These are phyloP conservation scores for Bursaphelenchus mucronatus DNA, from an alignment of 1,140 invertebrate genomes.

Conservation along the genomic window DNA sequence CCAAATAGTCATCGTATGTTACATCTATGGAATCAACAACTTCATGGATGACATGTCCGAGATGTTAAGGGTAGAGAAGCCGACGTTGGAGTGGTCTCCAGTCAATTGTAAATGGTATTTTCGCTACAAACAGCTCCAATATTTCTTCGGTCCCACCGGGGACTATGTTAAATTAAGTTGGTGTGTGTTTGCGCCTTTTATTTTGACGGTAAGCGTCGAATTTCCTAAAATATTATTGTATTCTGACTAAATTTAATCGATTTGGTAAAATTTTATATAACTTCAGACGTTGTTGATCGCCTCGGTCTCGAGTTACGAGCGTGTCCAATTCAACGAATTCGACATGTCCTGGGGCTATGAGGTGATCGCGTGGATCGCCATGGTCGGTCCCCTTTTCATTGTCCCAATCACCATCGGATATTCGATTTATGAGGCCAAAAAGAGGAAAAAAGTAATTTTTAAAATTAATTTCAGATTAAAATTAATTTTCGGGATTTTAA, in stretches of 20 bases:
- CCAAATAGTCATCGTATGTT: constrained; percentile 51
- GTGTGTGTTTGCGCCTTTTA: constrained; percentile 48
- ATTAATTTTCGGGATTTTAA: neutral
- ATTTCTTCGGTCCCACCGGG: constrained; percentile 51
- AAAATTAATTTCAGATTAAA: neutral
- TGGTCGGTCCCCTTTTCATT: constrained; percentile 52
- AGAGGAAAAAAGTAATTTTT: constrained; percentile 25
- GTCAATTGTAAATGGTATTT: neutral
- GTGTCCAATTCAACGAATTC: constrained; percentile 47
- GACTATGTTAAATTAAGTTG: constrained; percentile 55
- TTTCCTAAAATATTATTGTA: constrained; percentile 4
- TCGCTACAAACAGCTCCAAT: constrained; percentile 21
- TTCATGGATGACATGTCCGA: constrained; percentile 54
- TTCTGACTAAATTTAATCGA: constrained; percentile 8
- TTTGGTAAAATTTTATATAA: constrained; percentile 4
- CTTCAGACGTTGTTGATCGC: constrained; percentile 47
- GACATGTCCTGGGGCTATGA: constrained; percentile 51
- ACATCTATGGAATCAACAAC: constrained; percentile 54
- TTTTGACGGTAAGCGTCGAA: constrained; percentile 39
- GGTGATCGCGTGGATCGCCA: constrained; percentile 54
- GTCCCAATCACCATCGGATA: constrained; percentile 36
- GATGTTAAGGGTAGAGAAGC: constrained; percentile 42
- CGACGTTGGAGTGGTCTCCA: constrained; percentile 1
- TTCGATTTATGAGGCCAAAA: constrained; percentile 29
- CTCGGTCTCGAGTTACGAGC: constrained; percentile 50